Base-by-base conservation (phyloP, 2,113 vertebrate species). In the Climacteris rufus region DNA sequence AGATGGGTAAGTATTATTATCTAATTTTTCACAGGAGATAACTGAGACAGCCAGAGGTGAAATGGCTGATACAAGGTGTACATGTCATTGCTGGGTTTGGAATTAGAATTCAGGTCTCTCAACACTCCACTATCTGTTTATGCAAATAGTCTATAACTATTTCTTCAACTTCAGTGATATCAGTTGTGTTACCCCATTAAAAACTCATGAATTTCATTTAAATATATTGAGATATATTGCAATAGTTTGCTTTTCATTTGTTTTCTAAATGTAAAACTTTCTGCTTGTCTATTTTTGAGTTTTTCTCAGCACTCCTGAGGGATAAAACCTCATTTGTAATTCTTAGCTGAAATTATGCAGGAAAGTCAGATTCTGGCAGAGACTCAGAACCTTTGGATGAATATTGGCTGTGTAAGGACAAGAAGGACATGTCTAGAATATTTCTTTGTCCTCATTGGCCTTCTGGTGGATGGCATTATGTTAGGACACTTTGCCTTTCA, bases 1-100 rank as follows among this genome's bases (percentile, higher is more conserved):
- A 91, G 83, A 96, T 65, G 77, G 52, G 40, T 87, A 91, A 92
- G 93, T 93, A 66, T 93, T 91, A 95, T 94, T 94, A 96, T 87
- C 89, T 87, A 90, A 89, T 94, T 92, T 95, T 93, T 94, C 93
- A 92, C 19, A 60, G 79, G 80, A 95, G 87, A 81, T 82, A 91
- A 91, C 80, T 44, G 89, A 95, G 74, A 90, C 87, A 94, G 81
- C 91, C 91, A 87, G 87, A 92, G 94, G 94, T 97, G 64, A 84
- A 94, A 91, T 79, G 69, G 72, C 52, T 92, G 81, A 71, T 89
- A 78, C 19, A 91, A 84, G 71, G 19, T 82, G 49, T 79, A 76
- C 72, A 76, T 20, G 2, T 80, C 83, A 71, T 87, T 91, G 68
- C 33, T 49, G 39, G 61, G 18, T 72, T 40, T 94, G 77, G 72